Percentiles rank a stretch among this genome's conserved stretches.
Evolutionary conservation across 2,888 invertebrate species (phyloP).

Genomic region (Seira ritae): DNA sequence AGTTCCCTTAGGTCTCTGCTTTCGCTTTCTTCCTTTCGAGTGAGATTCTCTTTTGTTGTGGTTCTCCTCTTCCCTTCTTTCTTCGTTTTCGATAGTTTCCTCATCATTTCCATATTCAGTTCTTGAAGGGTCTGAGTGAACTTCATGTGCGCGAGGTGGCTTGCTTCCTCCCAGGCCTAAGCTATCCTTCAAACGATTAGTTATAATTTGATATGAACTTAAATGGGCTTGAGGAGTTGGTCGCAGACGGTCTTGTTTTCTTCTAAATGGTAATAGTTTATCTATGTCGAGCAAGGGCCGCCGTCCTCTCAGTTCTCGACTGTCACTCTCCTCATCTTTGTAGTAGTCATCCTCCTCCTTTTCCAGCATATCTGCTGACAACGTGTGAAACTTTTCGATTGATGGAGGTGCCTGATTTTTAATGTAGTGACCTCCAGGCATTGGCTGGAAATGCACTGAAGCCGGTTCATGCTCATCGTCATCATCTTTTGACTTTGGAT

Average conservation of each 20-base stretch:
- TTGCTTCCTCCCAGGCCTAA: no score
- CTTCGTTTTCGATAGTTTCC: background rate
- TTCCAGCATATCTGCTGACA: conserved; percentile 38
- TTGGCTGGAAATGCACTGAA: conserved; percentile 43
- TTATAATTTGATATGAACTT: background rate
- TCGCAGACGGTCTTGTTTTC: background rate
- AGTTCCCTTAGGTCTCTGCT: background rate
- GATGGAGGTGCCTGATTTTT: conserved; percentile 32
- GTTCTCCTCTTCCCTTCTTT: background rate
- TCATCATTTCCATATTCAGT: background rate
- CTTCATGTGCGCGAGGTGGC: no score
- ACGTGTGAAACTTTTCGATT: conserved; percentile 26
- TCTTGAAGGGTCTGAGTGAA: background rate
- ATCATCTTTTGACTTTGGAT: conserved; percentile 10
- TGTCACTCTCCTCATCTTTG: conserved; percentile 6
- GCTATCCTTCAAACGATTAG: background rate
- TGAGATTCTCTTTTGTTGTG: background rate
- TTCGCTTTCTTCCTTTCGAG: background rate
- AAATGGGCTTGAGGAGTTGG: background rate
- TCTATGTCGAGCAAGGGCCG: conserved; percentile 9
- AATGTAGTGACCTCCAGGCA: conserved; percentile 39
- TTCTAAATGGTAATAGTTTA: background rate
- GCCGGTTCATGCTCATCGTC: conserved; percentile 43
- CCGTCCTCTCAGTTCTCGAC: conserved; percentile 2
- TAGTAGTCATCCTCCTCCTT: conserved; percentile 7